Conservation (phyloP, 2,888 invertebrate genomes). For the Caenorhabditis panamensis region DNA sequence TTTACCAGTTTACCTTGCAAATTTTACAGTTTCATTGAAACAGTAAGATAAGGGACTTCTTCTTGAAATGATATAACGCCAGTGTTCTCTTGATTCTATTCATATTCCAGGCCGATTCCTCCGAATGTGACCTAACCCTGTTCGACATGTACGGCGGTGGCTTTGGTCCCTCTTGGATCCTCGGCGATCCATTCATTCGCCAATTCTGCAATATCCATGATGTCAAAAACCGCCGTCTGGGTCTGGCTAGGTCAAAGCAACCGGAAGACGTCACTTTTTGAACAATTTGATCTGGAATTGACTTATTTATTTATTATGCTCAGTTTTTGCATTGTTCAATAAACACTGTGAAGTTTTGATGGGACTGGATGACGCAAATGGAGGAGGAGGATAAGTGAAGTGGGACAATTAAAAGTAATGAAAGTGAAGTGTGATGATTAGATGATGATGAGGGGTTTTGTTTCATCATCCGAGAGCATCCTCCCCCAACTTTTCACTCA, state of each 20-base stretch:
- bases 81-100: too few species aligned
- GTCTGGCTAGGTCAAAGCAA: slow-evolving; percentile 65
- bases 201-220: too few species aligned
- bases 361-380: slow-evolving; percentile 16
- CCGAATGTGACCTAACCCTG: slow-evolving; percentile 60
- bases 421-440: too few species aligned
- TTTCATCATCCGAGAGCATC: too few species aligned
- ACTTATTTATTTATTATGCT: too few species aligned
- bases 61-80: too few species aligned
- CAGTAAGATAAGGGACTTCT: too few species aligned
- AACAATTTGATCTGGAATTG: slow-evolving; percentile 7
- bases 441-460: too few species aligned
- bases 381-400: slow-evolving; percentile 13
- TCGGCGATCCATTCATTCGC: slow-evolving; percentile 72
- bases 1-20: too few species aligned
- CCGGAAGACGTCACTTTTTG: slow-evolving; percentile 34
- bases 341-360: not conserved
- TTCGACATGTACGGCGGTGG: slow-evolving; percentile 56
- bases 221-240: slow-evolving; percentile 61
- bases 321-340: not conserved
- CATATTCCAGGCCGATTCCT: slow-evolving; percentile 28
- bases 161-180: slow-evolving; percentile 68
- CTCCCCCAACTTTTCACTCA: too few species aligned
- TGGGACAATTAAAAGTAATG: too few species aligned
- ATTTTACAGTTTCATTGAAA: not conserved